Percentiles rank a stretch among this genome's conserved stretches.
Conservation (phyloP, 2,113 vertebrate genomes). For the Epinephelus fuscoguttatus region DNA sequence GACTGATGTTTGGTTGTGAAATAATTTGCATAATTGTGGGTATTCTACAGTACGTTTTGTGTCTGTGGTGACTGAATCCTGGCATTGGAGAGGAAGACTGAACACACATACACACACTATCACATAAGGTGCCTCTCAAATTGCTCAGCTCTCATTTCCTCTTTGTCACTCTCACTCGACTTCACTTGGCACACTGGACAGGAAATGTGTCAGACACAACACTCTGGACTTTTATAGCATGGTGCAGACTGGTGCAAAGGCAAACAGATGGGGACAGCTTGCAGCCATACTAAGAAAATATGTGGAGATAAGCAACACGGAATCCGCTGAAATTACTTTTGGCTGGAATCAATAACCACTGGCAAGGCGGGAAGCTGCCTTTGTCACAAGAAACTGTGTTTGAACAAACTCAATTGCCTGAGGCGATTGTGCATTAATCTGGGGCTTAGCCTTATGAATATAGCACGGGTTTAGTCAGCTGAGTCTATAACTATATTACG, state of each 20-base stretch:
- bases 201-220: constrained; percentile 69
- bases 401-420: constrained; percentile 49
- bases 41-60: neutral
- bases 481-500: constrained; percentile 25
- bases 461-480: constrained; percentile 13
- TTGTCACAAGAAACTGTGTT: constrained; percentile 32
- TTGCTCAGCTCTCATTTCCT: constrained; percentile 66
- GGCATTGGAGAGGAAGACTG: constrained; percentile 1
- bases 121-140: constrained; percentile 59
- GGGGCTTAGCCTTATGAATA: neutral
- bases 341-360: constrained; percentile 57
- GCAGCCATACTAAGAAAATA: constrained; percentile 62
- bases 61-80: constrained; percentile 8
- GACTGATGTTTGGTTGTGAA: constrained; percentile 5
- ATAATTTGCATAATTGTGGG: neutral
- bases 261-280: constrained; percentile 72
- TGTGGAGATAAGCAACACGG: constrained; percentile 48
- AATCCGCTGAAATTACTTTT: constrained; percentile 56
- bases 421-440: constrained; percentile 33
- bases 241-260: constrained; percentile 45
- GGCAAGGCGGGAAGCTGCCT: constrained; percentile 35
- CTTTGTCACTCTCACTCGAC: constrained; percentile 50
- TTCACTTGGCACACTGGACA: constrained; percentile 52
- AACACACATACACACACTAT: constrained; percentile 23
- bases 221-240: constrained; percentile 57